Evolutionary conservation across 2,888 invertebrate genomes (phyloP).

Genomic region (Herminia tarsipennalis): DNA sequence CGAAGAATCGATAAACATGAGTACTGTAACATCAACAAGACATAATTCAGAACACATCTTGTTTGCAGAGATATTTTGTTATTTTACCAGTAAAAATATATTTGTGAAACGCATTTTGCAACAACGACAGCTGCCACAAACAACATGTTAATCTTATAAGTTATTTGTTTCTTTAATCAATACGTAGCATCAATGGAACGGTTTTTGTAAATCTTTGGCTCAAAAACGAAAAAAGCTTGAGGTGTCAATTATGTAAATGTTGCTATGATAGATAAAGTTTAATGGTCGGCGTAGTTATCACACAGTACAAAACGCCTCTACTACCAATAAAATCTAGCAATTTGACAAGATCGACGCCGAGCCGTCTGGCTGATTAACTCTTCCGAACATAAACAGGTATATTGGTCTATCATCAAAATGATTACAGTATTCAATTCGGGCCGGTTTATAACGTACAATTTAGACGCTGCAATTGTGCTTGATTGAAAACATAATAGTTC

Average conservation of each 20-base stretch:
- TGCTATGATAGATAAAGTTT: neutral
- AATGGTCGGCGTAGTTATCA: too few species aligned
- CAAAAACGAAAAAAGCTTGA: too few species aligned
- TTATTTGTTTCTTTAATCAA: too few species aligned
- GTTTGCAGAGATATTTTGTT: too few species aligned
- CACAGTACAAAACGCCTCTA: neutral
- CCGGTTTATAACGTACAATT: constrained; percentile 46
- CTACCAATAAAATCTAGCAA: constrained; percentile 35
- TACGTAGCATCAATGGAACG: too few species aligned
- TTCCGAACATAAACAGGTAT: constrained; percentile 45
- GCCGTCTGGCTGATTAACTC: constrained; percentile 49
- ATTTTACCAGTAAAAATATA: too few species aligned
- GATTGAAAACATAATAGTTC: constrained; percentile 40
- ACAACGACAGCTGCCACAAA: too few species aligned
- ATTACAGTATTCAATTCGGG: constrained; percentile 53
- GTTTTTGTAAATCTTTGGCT: too few species aligned
- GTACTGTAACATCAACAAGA: neutral
- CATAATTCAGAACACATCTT: neutral
- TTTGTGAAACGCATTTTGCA: too few species aligned
- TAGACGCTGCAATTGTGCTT: constrained; percentile 38
- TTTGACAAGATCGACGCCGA: constrained; percentile 50
- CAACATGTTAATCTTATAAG: too few species aligned
- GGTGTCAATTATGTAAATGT: too few species aligned
- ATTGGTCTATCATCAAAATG: constrained; percentile 53
- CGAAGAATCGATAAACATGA: constrained; percentile 3